These are phyloP conservation scores for Agrochola litura DNA, from an alignment of 2,888 invertebrate species.

Conservation along the genomic window DNA sequence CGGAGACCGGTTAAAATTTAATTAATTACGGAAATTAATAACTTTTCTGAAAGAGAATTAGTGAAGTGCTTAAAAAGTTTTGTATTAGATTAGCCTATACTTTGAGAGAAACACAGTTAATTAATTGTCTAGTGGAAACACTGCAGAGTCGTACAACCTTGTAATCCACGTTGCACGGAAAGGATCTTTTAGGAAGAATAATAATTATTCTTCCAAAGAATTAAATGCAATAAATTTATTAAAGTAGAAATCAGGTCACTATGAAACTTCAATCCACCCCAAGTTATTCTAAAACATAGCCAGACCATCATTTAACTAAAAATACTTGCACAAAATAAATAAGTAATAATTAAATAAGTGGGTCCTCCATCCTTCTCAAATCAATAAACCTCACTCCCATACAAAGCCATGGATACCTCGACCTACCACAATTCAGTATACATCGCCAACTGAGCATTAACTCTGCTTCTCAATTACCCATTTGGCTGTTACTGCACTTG, in stretches of 20 bases:
- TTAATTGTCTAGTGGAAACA: not conserved
- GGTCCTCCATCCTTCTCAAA: not conserved
- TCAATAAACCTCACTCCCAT: slow-evolving; percentile 22
- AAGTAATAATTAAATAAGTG: not conserved
- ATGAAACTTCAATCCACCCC: not conserved
- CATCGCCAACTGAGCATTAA: slow-evolving; percentile 55
- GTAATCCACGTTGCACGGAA: not conserved
- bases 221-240: not conserved
- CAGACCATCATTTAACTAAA: not conserved
- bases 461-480: slow-evolving; percentile 76
- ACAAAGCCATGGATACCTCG: slow-evolving; percentile 46
- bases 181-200: not conserved
- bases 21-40: not conserved
- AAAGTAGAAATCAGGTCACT: not conserved
- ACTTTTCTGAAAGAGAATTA: slow-evolving; percentile 3
- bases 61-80: not conserved
- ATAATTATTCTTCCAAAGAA: not conserved
- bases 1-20: not conserved
- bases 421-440: slow-evolving; percentile 75
- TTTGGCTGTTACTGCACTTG: slow-evolving; percentile 79
- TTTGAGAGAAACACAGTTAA: not conserved
- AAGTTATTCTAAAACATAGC: not conserved
- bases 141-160: not conserved
- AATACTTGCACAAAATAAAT: not conserved
- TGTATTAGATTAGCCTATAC: not conserved